phyloP scores from a whole-genome alignment of 2,888 invertebrate species.

The Cerceris rybyensis region DNA sequence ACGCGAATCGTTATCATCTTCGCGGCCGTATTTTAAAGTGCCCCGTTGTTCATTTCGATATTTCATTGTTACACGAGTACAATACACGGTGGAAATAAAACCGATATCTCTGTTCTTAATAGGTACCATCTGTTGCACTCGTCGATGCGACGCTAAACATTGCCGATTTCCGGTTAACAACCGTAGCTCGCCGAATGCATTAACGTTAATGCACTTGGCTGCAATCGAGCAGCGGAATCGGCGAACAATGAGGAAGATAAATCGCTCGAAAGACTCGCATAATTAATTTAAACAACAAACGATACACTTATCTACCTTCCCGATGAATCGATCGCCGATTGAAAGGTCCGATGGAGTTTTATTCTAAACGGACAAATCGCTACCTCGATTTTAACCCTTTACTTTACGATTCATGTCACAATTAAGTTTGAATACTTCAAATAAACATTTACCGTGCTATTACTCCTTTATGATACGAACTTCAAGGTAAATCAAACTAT shows the following conservation, averaged over 20 bases:
- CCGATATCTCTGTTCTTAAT: constrained; percentile 30
- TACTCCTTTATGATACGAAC: no score
- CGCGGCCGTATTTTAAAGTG: not conserved
- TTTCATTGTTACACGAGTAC: not conserved
- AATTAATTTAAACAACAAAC: not conserved
- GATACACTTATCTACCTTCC: not conserved
- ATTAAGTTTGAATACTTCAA: no score
- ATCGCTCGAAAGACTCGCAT: not conserved
- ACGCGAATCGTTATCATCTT: not conserved
- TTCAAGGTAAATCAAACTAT: no score
- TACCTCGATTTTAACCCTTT: no score
- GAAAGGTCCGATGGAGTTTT: no score
- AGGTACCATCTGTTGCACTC: constrained; percentile 39
- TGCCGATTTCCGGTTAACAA: not conserved
- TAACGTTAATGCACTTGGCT: not conserved
- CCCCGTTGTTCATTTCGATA: not conserved
- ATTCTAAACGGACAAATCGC: no score
- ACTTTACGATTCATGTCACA: no score
- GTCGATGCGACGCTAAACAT: constrained; percentile 8
- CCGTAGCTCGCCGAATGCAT: not conserved
- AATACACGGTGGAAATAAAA: constrained; percentile 1
- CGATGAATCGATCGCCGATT: no score
- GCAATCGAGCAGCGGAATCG: not conserved
- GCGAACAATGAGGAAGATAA: not conserved
- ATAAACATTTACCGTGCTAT: no score